phyloP scores from a whole-genome alignment of 1,140 invertebrate species.

The Trichoplusia ni region DNA sequence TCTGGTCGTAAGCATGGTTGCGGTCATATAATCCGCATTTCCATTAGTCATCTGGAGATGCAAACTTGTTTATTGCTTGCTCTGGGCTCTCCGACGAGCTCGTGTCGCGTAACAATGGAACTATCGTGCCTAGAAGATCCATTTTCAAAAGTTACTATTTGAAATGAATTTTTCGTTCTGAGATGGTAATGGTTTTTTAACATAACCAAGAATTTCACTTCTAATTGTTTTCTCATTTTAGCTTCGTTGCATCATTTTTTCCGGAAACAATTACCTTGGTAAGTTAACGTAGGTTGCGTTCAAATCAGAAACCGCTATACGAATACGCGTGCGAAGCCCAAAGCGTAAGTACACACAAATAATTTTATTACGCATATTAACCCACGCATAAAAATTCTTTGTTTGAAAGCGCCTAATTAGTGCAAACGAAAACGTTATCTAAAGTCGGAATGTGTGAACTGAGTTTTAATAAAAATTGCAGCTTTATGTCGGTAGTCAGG shows the following conservation, averaged over 20 bases:
- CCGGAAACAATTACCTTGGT: too few species aligned
- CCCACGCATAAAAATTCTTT: conserved; percentile 37
- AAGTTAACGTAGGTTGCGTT: too few species aligned
- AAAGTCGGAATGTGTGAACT: conserved; percentile 25
- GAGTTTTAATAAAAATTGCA: conserved; percentile 31
- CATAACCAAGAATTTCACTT: too few species aligned
- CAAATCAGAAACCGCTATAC: background rate
- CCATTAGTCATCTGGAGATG: conserved; percentile 46
- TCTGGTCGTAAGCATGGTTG: conserved; percentile 22
- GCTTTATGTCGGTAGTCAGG: conserved; percentile 4
- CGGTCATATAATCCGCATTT: conserved; percentile 49
- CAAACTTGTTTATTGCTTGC: conserved; percentile 37
- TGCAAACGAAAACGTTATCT: conserved; percentile 26
- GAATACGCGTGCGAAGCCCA: background rate
- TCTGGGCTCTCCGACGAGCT: background rate
- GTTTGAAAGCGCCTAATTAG: conserved; percentile 39
- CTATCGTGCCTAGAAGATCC: too few species aligned
- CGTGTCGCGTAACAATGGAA: too few species aligned
- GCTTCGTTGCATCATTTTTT: too few species aligned
- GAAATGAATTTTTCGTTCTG: too few species aligned
- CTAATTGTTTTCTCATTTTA: too few species aligned
- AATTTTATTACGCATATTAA: conserved; percentile 37
- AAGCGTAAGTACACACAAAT: conserved; percentile 19
- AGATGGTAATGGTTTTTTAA: too few species aligned
- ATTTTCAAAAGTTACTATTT: too few species aligned